phyloP scores from a whole-genome alignment of 2,113 vertebrate genomes.

The Lepus americanus region DNA sequence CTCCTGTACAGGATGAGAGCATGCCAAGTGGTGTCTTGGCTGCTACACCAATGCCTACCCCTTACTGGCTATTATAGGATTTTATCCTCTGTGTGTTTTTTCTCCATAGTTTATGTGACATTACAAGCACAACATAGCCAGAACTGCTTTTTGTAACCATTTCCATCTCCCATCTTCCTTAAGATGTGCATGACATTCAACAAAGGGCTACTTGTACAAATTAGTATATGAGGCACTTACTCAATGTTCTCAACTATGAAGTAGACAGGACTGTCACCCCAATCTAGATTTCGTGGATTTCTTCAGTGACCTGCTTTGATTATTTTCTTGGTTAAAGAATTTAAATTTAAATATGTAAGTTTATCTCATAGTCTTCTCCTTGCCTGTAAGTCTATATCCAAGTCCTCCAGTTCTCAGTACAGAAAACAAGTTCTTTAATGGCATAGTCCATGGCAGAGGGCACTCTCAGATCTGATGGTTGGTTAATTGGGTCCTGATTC shows the following conservation, averaged over 20 bases:
- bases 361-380: background rate
- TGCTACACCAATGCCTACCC: no score
- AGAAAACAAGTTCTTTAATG: background rate
- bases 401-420: background rate
- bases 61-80: background rate
- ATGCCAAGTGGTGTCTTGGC: no score
- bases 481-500: background rate
- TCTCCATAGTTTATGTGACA: background rate
- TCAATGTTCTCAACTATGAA: background rate
- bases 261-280: no score
- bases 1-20: no score
- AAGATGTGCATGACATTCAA: no score
- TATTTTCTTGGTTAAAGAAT: background rate
- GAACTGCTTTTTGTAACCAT: background rate
- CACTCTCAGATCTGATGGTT: no score
- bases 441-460: background rate
- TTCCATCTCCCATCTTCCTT: background rate
- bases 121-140: background rate
- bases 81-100: background rate
- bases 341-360: no score
- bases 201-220: background rate
- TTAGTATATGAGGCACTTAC: background rate
- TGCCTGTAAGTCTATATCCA: background rate
- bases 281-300: background rate
- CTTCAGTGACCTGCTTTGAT: background rate